Percentiles rank a stretch among this genome's conserved stretches.
phyloP scores from a whole-genome alignment of 2,797 vertebrate species.

The Rhincodon typus region DNA sequence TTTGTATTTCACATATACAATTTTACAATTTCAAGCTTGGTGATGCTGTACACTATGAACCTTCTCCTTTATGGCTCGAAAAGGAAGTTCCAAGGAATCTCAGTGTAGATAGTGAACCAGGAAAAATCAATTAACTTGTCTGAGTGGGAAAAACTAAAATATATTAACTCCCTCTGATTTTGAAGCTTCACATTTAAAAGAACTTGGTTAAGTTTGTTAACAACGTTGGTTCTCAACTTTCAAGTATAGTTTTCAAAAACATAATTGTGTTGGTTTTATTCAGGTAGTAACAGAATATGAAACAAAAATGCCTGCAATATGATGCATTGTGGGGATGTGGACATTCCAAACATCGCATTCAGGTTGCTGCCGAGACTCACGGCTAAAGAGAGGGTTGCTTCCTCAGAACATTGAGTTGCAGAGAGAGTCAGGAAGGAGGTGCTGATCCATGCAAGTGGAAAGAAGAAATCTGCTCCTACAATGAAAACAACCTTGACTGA shows the following conservation, averaged over 20 bases:
- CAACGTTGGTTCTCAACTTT: background rate
- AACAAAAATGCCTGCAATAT: background rate
- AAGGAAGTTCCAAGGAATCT: background rate
- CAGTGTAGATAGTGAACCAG: background rate
- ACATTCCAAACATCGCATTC: background rate
- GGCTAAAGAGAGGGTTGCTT: background rate
- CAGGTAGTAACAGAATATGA: too few species aligned
- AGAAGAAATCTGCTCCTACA: background rate
- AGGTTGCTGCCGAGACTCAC: background rate
- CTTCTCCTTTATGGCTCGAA: background rate
- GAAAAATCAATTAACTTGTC: background rate
- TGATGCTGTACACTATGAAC: background rate
- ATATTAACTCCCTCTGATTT: background rate
- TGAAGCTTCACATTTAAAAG: background rate
- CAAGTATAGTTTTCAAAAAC: background rate
- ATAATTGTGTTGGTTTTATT: too few species aligned
- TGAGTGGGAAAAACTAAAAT: background rate
- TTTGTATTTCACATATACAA: background rate
- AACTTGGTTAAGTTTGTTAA: background rate
- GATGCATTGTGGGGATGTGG: background rate
- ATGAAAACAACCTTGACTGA: background rate
- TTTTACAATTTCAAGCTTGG: background rate
- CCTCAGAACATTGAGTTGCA: background rate
- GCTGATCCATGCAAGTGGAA: background rate
- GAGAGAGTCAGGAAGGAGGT: background rate